These are phyloP conservation scores for Stomorhina lunata DNA, from an alignment of 2,888 invertebrate species.

Conservation along the genomic window DNA sequence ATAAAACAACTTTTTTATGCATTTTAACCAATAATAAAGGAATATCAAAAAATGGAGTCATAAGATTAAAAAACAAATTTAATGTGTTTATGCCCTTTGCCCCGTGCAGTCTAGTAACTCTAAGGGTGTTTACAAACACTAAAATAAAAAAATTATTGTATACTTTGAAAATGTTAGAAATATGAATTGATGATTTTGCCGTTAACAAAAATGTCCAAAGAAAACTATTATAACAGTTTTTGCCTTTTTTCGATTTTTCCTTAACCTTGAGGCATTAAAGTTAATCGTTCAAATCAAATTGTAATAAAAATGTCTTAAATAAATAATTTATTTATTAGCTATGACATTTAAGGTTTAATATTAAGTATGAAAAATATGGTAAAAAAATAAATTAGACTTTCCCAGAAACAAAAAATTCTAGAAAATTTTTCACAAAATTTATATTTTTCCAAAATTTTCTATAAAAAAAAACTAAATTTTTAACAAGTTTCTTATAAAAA, in stretches of 20 bases:
- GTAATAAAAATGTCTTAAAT: conserved; percentile 16
- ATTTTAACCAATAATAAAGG: too few species aligned
- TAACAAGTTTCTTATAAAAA: too few species aligned
- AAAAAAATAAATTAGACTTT: not conserved
- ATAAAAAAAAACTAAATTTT: too few species aligned
- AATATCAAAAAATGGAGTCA: too few species aligned
- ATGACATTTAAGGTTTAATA: conserved; percentile 13
- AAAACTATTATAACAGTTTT: not conserved
- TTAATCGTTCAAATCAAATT: conserved; percentile 46
- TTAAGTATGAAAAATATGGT: not conserved
- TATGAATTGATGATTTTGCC: not conserved
- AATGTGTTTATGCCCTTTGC: too few species aligned
- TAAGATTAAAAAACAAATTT: too few species aligned
- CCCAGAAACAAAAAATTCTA: too few species aligned
- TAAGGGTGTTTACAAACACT: not conserved
- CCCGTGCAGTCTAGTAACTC: too few species aligned
- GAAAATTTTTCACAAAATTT: too few species aligned
- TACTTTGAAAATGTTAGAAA: not conserved
- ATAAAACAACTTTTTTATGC: too few species aligned
- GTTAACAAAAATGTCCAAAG: not conserved
- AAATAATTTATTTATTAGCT: conserved; percentile 34
- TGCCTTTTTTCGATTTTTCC: not conserved
- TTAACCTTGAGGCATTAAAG: conserved; percentile 38
- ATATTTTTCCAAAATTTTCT: too few species aligned
- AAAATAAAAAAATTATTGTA: not conserved